phyloP scores from a whole-genome alignment of 2,113 vertebrate species.

The Myotis yumanensis region DNA sequence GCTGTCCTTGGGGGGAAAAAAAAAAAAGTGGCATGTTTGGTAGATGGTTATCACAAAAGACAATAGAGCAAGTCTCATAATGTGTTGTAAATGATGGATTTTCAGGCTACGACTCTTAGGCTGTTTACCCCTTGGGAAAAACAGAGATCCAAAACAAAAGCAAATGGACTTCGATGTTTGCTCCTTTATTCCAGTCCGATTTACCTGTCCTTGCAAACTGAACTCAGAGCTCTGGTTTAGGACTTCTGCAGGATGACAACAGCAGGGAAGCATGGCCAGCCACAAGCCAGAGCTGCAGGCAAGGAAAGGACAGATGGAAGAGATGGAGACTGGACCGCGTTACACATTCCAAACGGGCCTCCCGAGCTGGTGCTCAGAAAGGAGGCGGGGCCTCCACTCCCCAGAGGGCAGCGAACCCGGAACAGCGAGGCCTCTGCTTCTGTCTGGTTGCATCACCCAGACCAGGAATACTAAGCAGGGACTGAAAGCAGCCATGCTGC shows the following conservation, averaged over 20 bases:
- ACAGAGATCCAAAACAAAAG: background rate
- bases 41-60: background rate
- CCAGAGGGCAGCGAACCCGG: rapidly evolving
- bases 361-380: background rate
- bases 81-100: background rate
- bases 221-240: background rate
- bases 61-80: background rate
- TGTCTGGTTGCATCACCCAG: background rate
- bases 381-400: background rate
- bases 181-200: background rate
- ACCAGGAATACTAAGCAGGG: background rate
- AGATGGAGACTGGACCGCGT: too few relatives aligned
- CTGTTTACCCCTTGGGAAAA: background rate
- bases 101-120: background rate
- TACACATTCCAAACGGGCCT: background rate
- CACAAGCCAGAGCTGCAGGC: background rate
- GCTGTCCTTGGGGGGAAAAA: background rate
- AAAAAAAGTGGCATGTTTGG: background rate
- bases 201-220: background rate
- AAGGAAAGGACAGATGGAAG: background rate
- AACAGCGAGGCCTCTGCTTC: background rate
- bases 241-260: background rate
- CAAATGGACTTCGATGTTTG: background rate
- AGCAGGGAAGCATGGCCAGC: background rate
- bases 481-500: background rate